Evolutionary conservation across 2,797 vertebrate genomes (phyloP).

Genomic region (Propithecus deckenii): DNA sequence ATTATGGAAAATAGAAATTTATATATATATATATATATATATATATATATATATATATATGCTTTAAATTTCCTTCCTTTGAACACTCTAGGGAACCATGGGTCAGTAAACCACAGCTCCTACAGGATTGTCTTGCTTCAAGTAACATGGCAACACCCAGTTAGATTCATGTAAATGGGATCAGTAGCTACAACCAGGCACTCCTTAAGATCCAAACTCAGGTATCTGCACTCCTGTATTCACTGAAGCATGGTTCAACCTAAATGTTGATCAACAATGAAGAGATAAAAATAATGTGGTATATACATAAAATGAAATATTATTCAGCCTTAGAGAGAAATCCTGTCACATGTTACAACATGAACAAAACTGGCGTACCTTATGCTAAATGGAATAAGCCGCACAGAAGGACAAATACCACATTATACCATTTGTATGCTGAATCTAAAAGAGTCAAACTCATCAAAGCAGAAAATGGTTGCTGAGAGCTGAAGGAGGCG

Average conservation of each 20-base stretch:
- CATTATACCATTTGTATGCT: too few species aligned
- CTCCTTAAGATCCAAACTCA: not conserved
- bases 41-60: too few species aligned
- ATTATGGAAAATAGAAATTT: not conserved
- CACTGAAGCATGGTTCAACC: not conserved
- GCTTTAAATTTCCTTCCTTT: not conserved
- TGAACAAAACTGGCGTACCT: not conserved
- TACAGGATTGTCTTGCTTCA: not conserved
- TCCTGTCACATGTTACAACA: not conserved
- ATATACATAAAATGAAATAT: not conserved
- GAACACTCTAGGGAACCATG: not conserved
- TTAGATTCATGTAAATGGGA: not conserved
- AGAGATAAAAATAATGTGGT: not conserved
- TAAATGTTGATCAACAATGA: not conserved
- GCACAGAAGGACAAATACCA: not conserved
- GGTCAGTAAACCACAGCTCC: not conserved
- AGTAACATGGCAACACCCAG: not conserved
- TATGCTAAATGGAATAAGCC: not conserved
- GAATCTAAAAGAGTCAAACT: not conserved
- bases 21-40: too few species aligned
- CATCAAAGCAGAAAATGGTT: not conserved
- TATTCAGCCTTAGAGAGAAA: not conserved
- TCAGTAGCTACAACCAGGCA: not conserved
- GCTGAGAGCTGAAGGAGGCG: not conserved
- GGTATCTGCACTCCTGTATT: not conserved